Evolutionary conservation across 2,113 vertebrate genomes (phyloP).

Genomic region (Formicarius rufipectus): DNA sequence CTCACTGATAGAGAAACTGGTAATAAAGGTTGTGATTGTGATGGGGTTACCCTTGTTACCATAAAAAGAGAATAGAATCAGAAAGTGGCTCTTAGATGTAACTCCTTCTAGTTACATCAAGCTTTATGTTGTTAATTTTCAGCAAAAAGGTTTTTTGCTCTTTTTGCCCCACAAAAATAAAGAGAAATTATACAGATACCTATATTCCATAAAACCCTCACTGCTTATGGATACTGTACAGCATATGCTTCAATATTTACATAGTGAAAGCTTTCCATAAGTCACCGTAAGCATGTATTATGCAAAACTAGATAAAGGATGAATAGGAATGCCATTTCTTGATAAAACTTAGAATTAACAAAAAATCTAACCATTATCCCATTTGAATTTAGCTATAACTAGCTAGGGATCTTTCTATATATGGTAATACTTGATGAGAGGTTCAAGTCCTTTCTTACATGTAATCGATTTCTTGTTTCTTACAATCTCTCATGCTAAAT

Average conservation of each 20-base stretch:
- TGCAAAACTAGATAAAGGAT: conserved; percentile 43
- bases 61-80: background rate
- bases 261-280: conserved; percentile 14
- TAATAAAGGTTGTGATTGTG: background rate
- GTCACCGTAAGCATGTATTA: conserved; percentile 1
- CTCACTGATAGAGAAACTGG: background rate
- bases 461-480: conserved; percentile 66
- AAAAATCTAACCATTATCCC: conserved; percentile 51
- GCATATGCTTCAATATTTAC: conserved; percentile 50
- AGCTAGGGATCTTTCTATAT: conserved; percentile 43
- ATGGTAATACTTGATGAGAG: conserved; percentile 58
- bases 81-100: background rate
- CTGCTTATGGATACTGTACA: background rate
- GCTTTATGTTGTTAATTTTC: background rate
- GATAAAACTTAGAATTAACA: conserved; percentile 60
- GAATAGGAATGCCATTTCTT: conserved; percentile 59
- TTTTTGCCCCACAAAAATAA: background rate
- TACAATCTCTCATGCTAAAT: conserved; percentile 34
- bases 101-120: background rate
- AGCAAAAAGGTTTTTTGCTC: background rate
- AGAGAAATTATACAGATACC: background rate
- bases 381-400: conserved; percentile 61
- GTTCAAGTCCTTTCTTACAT: conserved; percentile 52
- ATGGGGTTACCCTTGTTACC: background rate
- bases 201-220: background rate